Evolutionary conservation across 2,797 vertebrate genomes (phyloP).

Genomic region (Streptopelia turtur): DNA sequence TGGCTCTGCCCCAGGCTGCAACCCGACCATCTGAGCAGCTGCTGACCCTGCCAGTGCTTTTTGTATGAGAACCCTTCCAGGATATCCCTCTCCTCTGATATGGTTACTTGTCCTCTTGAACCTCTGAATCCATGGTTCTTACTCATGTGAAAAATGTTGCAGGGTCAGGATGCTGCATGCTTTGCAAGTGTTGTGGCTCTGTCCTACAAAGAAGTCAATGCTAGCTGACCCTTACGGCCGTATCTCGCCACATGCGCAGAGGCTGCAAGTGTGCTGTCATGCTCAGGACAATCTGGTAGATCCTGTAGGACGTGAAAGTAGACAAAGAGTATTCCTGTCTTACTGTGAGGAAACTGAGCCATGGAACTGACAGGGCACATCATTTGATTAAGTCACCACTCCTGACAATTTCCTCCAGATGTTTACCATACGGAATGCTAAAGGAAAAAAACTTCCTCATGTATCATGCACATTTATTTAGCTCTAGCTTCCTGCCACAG

Average conservation of each 20-base stretch:
- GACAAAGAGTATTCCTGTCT: not conserved
- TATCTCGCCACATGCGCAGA: not conserved
- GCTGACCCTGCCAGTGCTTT: not conserved
- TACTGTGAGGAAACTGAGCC: not conserved
- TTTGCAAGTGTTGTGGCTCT: not conserved
- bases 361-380: not conserved
- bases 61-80: not conserved
- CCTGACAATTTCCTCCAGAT: not conserved
- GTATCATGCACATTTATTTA: not conserved
- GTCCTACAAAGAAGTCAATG: not conserved
- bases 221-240: fast-evolving
- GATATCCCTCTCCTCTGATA: not conserved
- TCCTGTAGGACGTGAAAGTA: not conserved
- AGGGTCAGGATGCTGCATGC: not conserved
- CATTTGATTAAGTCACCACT: not conserved
- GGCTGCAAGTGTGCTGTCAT: not conserved
- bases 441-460: not conserved
- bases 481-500: not conserved
- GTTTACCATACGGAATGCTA: not conserved
- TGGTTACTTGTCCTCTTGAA: not conserved
- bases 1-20: not conserved
- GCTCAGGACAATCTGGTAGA: not conserved
- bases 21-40: not conserved
- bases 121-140: not conserved
- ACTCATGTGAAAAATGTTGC: not conserved